phyloP scores from a whole-genome alignment of 2,113 vertebrate genomes.

The Coryphaenoides rupestris region DNA sequence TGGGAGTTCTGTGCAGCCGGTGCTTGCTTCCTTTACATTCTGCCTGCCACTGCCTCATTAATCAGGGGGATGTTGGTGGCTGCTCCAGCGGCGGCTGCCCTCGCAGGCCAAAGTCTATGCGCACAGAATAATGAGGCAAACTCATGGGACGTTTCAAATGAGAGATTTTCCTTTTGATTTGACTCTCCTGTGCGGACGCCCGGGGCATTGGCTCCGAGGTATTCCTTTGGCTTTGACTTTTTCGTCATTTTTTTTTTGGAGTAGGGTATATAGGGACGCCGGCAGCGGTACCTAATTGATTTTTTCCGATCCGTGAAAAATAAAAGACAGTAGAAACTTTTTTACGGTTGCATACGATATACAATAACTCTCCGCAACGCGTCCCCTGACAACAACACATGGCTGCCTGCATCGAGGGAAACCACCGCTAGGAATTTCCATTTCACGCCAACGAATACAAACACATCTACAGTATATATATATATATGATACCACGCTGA shows the following conservation, averaged over 20 bases:
- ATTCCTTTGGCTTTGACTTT: constrained; percentile 43
- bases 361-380: too few species aligned
- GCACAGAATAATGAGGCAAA: constrained; percentile 76
- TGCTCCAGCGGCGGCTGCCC: constrained; percentile 65
- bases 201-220: constrained; percentile 55
- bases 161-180: constrained; percentile 76
- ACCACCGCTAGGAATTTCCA: too few species aligned
- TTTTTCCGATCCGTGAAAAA: too few species aligned
- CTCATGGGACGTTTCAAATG: constrained; percentile 73
- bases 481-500: too few species aligned
- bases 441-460: too few species aligned
- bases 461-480: too few species aligned
- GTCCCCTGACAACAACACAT: too few species aligned
- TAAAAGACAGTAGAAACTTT: too few species aligned
- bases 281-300: too few species aligned
- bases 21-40: constrained; percentile 57
- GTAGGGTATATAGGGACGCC: constrained; percentile 29
- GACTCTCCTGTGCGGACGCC: constrained; percentile 49
- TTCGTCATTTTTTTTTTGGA: too few species aligned
- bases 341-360: too few species aligned
- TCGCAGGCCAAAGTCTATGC: constrained; percentile 69
- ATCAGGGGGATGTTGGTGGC: constrained; percentile 86
- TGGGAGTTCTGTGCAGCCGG: constrained; percentile 63
- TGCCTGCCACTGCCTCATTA: constrained; percentile 82
- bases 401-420: too few species aligned